Evolutionary conservation across 2,797 vertebrate genomes (phyloP).

Genomic region (Bovichtus variegatus): DNA sequence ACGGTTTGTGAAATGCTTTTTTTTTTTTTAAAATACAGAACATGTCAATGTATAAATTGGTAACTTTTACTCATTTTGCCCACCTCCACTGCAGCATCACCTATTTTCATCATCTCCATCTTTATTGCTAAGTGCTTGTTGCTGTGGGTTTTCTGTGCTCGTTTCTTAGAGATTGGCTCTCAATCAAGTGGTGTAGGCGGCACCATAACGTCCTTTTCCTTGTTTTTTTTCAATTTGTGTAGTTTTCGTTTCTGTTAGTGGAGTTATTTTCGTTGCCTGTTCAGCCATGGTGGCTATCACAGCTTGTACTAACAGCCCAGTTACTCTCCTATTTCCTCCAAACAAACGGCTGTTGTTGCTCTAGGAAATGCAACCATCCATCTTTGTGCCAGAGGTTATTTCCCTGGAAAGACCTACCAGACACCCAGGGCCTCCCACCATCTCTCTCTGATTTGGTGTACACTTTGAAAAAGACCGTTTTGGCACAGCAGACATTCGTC

Average conservation of each 20-base stretch:
- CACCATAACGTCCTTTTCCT: constrained; percentile 26
- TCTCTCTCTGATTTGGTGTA: constrained; percentile 24
- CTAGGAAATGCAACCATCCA: constrained; percentile 73
- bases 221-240: constrained; percentile 64
- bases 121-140: background rate
- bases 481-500: constrained; percentile 19
- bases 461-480: constrained; percentile 11
- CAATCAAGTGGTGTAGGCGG: constrained; percentile 45
- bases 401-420: constrained; percentile 59
- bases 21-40: background rate
- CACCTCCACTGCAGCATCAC: constrained; percentile 6
- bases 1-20: background rate
- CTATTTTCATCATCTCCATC: constrained; percentile 26
- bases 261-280: constrained; percentile 50
- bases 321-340: constrained; percentile 60
- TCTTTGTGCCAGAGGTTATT: constrained; percentile 76
- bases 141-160: constrained; percentile 10
- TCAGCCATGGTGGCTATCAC: constrained; percentile 50
- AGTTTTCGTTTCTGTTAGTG: constrained; percentile 52
- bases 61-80: background rate
- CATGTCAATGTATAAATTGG: no score
- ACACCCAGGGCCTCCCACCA: constrained; percentile 28
- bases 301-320: constrained; percentile 51
- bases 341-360: constrained; percentile 66
- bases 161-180: constrained; percentile 52